phyloP scores from a whole-genome alignment of 2,113 vertebrate species.

The Myiagra hebetior region DNA sequence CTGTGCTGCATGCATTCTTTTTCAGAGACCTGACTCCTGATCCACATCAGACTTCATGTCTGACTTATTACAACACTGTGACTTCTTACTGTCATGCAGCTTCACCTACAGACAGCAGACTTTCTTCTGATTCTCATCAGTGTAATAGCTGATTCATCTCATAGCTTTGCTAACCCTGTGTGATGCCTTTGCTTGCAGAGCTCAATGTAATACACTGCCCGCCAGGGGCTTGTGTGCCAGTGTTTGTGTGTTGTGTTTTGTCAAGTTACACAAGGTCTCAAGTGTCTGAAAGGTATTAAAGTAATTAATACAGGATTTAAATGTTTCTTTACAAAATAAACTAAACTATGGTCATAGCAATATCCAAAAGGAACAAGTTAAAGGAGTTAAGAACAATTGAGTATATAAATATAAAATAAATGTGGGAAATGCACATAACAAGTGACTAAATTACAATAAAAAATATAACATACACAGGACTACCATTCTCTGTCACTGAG shows the following conservation, averaged over 20 bases:
- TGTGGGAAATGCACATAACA: neutral
- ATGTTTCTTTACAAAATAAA: neutral
- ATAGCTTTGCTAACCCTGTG: neutral
- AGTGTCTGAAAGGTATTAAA: neutral
- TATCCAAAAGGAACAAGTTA: neutral
- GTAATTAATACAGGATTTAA: neutral
- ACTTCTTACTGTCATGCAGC: neutral
- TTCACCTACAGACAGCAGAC: neutral
- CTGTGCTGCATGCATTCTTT: neutral
- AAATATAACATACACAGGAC: accelerated
- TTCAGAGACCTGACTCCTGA: neutral
- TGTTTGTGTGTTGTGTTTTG: neutral
- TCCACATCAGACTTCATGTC: neutral
- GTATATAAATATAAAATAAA: neutral
- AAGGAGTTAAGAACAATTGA: neutral
- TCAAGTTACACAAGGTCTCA: neutral
- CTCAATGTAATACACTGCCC: neutral
- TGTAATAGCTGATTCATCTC: neutral
- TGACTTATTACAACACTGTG: neutral
- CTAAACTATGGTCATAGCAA: neutral
- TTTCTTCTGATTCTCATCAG: neutral
- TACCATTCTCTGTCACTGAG: neutral
- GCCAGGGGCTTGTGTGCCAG: accelerated
- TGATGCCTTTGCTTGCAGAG: neutral
- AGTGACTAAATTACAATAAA: neutral